These are phyloP conservation scores for Epizoanthus fatuus DNA, from an alignment of 92 coral and sea anemone species.

Conservation along the genomic window DNA sequence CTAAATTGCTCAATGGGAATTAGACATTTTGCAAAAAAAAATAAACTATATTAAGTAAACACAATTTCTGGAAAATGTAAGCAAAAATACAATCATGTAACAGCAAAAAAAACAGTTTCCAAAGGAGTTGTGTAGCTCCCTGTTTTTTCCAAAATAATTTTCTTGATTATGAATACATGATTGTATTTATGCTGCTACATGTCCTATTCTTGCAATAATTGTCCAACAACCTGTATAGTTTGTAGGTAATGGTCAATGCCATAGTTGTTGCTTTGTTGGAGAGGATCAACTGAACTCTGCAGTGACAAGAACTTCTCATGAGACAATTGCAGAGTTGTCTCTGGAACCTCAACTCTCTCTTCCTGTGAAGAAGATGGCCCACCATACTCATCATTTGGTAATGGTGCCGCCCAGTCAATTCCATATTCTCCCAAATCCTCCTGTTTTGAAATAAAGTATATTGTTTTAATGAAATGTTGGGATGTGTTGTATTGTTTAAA, in stretches of 20 bases:
- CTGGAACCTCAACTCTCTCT: conserved; percentile 4
- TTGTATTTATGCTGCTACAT: too few relatives aligned
- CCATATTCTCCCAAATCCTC: background rate
- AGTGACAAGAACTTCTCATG: conserved; percentile 8
- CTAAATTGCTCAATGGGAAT: too few relatives aligned
- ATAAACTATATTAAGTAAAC: too few relatives aligned
- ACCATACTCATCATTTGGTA: conserved; percentile 17
- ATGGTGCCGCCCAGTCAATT: conserved; percentile 7
- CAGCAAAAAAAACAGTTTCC: too few relatives aligned
- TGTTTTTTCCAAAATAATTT: too few relatives aligned
- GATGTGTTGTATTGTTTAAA: conserved; percentile 1
- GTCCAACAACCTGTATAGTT: conserved; percentile 17
- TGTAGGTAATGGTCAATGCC: conserved; percentile 7
- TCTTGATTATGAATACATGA: too few relatives aligned
- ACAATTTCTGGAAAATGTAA: too few relatives aligned
- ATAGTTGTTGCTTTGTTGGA: conserved; percentile 7
- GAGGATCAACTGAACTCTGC: conserved; percentile 8
- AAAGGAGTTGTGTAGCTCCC: too few relatives aligned
- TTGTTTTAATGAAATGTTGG: conserved; percentile 10
- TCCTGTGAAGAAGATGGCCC: conserved; percentile 8
- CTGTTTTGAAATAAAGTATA: conserved; percentile 12
- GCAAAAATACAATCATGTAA: too few relatives aligned
- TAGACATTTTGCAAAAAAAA: too few relatives aligned
- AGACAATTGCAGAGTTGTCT: conserved; percentile 6
- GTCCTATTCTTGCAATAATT: conserved; percentile 3